Evolutionary conservation across 2,113 vertebrate genomes (phyloP).

Genomic region (Arizona elegans): DNA sequence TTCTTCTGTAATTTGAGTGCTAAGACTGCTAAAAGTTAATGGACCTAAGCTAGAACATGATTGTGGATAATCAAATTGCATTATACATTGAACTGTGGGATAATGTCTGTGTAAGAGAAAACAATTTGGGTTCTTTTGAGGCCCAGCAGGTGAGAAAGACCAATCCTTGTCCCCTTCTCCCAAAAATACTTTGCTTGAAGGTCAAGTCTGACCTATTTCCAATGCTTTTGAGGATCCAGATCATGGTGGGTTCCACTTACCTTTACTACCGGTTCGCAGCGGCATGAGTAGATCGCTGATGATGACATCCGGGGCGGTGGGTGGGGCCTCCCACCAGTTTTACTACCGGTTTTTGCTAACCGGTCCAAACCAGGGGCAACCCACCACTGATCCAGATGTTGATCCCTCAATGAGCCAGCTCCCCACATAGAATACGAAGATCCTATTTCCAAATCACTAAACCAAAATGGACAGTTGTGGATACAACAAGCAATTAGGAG

Average conservation of each 20-base stretch:
- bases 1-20: slow-evolving; percentile 13
- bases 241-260: no score
- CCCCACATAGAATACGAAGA: background rate
- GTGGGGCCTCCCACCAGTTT: no score
- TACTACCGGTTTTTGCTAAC: no score
- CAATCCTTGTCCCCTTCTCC: background rate
- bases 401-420: background rate
- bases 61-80: slow-evolving; percentile 5
- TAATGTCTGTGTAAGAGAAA: background rate
- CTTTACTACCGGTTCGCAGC: no score
- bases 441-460: background rate
- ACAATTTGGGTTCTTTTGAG: slow-evolving; percentile 17
- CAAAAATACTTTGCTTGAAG: background rate
- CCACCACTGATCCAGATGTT: background rate
- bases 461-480: background rate
- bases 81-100: slow-evolving; percentile 16
- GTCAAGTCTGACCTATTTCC: background rate
- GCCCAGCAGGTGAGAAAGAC: background rate
- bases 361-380: no score
- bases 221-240: slow-evolving; percentile 12
- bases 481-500: background rate
- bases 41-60: slow-evolving; percentile 27
- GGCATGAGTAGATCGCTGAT: no score
- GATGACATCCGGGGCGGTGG: no score
- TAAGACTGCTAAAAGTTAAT: slow-evolving; percentile 29